Evolutionary conservation across 1,140 invertebrate species (phyloP).

Genomic region (Drosophila ercepeae): DNA sequence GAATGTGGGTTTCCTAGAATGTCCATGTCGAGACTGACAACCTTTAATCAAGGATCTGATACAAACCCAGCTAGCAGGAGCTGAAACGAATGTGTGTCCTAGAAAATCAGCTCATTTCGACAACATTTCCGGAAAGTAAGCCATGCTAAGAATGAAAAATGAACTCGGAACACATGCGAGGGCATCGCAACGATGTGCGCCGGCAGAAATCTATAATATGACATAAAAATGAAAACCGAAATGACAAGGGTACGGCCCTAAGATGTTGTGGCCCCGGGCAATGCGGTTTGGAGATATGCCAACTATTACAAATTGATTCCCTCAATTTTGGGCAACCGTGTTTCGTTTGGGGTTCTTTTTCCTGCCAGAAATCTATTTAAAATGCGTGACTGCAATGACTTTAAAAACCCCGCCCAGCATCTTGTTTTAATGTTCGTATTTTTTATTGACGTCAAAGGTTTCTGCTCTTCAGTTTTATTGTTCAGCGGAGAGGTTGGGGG

Average conservation of each 20-base stretch:
- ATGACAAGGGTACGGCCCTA: constrained; percentile 70
- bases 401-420: constrained; percentile 36
- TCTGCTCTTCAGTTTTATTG: constrained; percentile 71
- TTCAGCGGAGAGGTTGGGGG: constrained; percentile 22
- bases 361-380: constrained; percentile 38
- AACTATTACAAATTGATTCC: constrained; percentile 81
- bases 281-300: constrained; percentile 78
- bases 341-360: constrained; percentile 11
- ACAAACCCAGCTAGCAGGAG: constrained; percentile 32
- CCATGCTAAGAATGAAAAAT: constrained; percentile 80
- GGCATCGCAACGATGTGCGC: constrained; percentile 7
- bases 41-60: constrained; percentile 69
- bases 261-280: constrained; percentile 44
- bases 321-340: constrained; percentile 44
- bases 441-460: constrained; percentile 79
- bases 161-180: constrained; percentile 38
- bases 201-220: constrained; percentile 73
- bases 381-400: constrained; percentile 56
- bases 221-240: constrained; percentile 77
- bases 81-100: constrained; percentile 16
- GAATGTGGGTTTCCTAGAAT: not conserved
- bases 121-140: constrained; percentile 77
- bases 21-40: constrained; percentile 49
- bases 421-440: constrained; percentile 45
- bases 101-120: constrained; percentile 73